Evolutionary conservation across 2,113 vertebrate genomes (phyloP).

Genomic region (Machaerirhynchus nigripectus): DNA sequence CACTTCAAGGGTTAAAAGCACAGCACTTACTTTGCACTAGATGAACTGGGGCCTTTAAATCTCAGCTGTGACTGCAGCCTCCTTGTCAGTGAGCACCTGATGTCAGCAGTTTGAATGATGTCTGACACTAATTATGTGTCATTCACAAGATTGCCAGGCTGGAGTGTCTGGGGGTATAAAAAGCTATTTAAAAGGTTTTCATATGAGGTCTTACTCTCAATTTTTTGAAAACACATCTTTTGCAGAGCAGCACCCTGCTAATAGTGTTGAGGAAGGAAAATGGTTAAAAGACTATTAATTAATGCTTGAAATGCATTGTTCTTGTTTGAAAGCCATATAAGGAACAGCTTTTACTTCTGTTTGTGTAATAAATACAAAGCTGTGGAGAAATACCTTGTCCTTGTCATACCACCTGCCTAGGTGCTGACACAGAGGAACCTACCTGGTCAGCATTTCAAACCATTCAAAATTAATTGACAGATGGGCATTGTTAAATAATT

Average conservation of each 20-base stretch:
- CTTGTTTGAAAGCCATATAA: not conserved
- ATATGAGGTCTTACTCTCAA: not conserved
- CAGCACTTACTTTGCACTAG: not conserved
- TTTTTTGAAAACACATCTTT: not conserved
- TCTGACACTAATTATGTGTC: constrained; percentile 59
- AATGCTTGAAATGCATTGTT: not conserved
- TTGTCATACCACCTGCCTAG: not conserved
- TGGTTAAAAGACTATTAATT: not conserved
- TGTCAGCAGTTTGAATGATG: constrained; percentile 34
- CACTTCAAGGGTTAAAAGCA: constrained; percentile 41
- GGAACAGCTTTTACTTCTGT: not conserved
- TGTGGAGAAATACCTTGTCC: not conserved
- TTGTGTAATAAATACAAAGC: not conserved
- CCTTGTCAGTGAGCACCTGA: constrained; percentile 24
- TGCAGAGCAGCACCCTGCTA: not conserved
- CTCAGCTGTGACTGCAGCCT: constrained; percentile 4
- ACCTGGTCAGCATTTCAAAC: not conserved
- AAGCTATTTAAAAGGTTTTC: constrained; percentile 52
- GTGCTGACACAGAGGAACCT: not conserved
- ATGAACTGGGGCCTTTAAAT: constrained; percentile 42
- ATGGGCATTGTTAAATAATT: not conserved
- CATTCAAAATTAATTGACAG: not conserved
- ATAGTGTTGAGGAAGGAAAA: not conserved
- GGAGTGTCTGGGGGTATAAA: constrained; percentile 37
- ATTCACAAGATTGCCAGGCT: constrained; percentile 43